Percentiles rank a stretch among this genome's conserved stretches.
Evolutionary conservation across 2,113 vertebrate species (phyloP).

Genomic region (Pagrus major): DNA sequence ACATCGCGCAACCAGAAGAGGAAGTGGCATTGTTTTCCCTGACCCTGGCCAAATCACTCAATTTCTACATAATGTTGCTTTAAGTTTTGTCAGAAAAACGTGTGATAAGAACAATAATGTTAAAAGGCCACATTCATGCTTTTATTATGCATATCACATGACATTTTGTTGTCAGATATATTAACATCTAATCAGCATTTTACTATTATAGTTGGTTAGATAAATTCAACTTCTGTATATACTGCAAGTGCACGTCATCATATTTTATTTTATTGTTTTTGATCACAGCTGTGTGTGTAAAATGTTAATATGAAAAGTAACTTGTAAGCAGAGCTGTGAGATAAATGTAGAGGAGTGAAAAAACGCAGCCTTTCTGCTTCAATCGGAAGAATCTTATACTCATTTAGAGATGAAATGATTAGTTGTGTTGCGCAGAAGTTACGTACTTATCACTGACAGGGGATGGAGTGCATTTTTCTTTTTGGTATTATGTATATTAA

Average conservation of each 20-base stretch:
- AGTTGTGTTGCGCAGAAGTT: neutral
- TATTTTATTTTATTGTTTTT: neutral
- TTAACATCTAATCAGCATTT: neutral
- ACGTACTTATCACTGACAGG: neutral
- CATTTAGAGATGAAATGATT: neutral
- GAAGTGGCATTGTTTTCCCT: too few species aligned
- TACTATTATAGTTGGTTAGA: neutral
- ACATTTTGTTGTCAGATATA: neutral
- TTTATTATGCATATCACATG: neutral
- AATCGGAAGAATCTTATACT: neutral
- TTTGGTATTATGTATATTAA: too few species aligned
- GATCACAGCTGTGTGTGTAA: neutral
- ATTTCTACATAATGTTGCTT: too few species aligned
- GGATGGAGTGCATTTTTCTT: neutral
- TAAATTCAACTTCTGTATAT: neutral
- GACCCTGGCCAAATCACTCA: too few species aligned
- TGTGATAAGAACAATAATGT: too few species aligned
- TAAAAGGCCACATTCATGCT: too few species aligned
- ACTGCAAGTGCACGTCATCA: neutral
- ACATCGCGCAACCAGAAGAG: too few species aligned
- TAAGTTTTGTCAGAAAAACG: too few species aligned
- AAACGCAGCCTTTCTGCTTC: neutral
- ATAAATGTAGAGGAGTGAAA: neutral
- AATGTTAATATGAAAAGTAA: too few species aligned
- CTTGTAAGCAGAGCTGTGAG: too few species aligned